Evolutionary conservation across 2,888 invertebrate species (phyloP).

Genomic region (Zaprionus bogoriensis): DNA sequence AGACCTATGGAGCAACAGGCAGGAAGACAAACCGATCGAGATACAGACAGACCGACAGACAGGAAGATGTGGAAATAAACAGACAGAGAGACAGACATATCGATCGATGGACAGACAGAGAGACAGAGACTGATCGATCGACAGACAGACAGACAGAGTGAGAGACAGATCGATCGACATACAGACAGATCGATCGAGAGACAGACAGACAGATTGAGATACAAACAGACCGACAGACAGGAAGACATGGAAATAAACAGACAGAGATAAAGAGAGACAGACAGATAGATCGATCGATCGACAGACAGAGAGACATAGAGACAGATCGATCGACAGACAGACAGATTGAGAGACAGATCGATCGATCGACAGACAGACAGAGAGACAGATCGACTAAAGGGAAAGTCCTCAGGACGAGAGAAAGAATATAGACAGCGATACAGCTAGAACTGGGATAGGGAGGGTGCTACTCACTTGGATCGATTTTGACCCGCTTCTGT

Average conservation of each 20-base stretch:
- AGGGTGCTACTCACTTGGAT: conserved; percentile 78
- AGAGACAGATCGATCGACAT: background rate
- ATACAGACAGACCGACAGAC: too few relatives aligned
- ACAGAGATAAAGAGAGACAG: background rate
- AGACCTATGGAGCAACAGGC: background rate
- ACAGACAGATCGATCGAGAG: background rate
- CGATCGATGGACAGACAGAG: too few relatives aligned
- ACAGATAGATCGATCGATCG: background rate
- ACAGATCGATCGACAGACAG: background rate
- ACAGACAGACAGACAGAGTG: too few relatives aligned
- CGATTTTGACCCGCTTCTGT: conserved; percentile 96
- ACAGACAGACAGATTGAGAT: background rate
- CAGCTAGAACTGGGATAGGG: too few relatives aligned
- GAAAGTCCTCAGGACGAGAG: too few relatives aligned
- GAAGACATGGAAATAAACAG: too few relatives aligned
- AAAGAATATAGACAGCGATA: too few relatives aligned
- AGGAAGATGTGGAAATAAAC: background rate
- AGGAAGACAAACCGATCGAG: too few relatives aligned
- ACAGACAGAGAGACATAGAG: background rate
- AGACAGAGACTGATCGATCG: too few relatives aligned
- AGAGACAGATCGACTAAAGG: too few relatives aligned
- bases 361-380: too few relatives aligned
- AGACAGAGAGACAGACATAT: background rate
- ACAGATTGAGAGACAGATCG: too few relatives aligned
- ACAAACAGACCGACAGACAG: background rate